Evolutionary conservation across 2,113 vertebrate genomes (phyloP), one percentile per base, ranked within the genome.

Genomic region (Sigmodon hispidus): DNA sequence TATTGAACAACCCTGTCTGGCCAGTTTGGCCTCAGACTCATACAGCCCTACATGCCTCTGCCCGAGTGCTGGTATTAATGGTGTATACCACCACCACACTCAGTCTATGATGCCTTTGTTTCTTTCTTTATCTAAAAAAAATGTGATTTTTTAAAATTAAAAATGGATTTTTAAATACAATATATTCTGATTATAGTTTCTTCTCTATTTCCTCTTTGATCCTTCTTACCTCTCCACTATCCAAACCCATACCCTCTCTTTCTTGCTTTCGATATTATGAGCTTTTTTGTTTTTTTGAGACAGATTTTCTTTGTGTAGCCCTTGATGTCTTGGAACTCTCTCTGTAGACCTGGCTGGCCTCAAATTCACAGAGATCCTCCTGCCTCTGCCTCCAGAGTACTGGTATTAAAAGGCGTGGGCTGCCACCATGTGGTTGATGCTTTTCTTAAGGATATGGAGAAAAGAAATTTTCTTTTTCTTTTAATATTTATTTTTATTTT

Each of bases 391-490:
- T 72, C 69, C 26, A 1, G 8, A 40, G 19, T 72, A 3, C 69
- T 72, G 36, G n/a, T 1, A 72, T 72, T 40, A 40, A 72, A 72
- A 40, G 21, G 19, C 1, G 3, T 72, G n/a, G 7, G 17, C 36
- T n/a, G 10, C 69, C 34, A 40, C 36, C 15, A 36, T 19, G 36
- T 70, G 69, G 36, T 8, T 72, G 69, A 65, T 85, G 83, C 17
- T 48, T 45, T 65, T 87, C 70, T 43, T 67, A 45, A 43, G 31
- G 8, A 40, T 50, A 15, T 69, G 48, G 45, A 85, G 26, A 55
- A 45, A 85, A 67, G 36, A 87, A 80, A 77, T 34, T 80, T 73
- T 85, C 43, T 83, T 86, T 80, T 73, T 85, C 43, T 83, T 86
- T 80, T n/a, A n/a, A n/a, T n/a, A n/a, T n/a, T n/a, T n/a, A n/a